Conservation (phyloP, 2,113 vertebrate species). For the Zingel zingel region DNA sequence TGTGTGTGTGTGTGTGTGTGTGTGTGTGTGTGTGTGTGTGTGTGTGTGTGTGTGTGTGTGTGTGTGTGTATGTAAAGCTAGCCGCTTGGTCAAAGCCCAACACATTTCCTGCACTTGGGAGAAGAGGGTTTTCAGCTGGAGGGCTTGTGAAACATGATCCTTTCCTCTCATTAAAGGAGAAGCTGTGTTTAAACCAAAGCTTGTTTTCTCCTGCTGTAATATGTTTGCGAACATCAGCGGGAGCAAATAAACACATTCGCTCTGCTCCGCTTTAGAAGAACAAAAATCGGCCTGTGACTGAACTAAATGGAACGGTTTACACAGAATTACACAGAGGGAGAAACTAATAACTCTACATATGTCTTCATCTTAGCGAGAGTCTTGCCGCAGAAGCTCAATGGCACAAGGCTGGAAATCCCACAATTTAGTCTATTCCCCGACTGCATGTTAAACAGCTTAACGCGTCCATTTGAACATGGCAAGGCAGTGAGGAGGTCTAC, state of each 20-base stretch:
- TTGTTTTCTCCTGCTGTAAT: constrained; percentile 79
- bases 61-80: constrained; percentile 42
- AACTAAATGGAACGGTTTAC: constrained; percentile 77
- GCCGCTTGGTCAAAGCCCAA: constrained; percentile 70
- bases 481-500: constrained; percentile 64
- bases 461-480: constrained; percentile 74
- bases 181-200: constrained; percentile 79
- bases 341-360: constrained; percentile 83
- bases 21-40: not conserved
- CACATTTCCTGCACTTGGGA: constrained; percentile 75
- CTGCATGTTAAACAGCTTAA: constrained; percentile 88
- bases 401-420: constrained; percentile 90
- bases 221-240: constrained; percentile 76
- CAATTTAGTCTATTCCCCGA: constrained; percentile 94
- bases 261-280: constrained; percentile 62
- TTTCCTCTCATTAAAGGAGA: constrained; percentile 81
- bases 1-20: constrained; percentile 13
- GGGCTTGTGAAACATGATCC: constrained; percentile 79
- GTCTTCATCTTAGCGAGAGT: constrained; percentile 86
- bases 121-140: constrained; percentile 70
- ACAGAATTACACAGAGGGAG: constrained; percentile 78
- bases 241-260: constrained; percentile 76
- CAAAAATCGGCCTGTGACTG: constrained; percentile 62
- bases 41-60: not conserved
- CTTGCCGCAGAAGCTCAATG: constrained; percentile 89